Percentiles rank a stretch among this genome's conserved stretches.
Evolutionary conservation across 2,888 invertebrate genomes (phyloP).

Genomic region (Hypselothyrea guttata): DNA sequence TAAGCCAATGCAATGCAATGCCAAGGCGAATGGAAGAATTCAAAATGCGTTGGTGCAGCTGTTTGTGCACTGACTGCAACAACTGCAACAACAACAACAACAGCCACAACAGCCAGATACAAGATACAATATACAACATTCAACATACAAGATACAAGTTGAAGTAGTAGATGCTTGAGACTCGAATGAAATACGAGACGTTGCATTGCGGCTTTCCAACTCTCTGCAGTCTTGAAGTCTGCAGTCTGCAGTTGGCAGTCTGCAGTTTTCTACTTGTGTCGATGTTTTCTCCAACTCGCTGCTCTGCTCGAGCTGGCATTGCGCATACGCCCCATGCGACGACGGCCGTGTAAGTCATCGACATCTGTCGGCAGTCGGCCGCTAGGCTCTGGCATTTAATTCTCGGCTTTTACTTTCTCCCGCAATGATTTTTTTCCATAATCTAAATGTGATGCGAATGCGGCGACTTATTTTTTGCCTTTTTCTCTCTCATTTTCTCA

Average conservation of each 20-base stretch:
- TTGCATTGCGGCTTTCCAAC: constrained; percentile 57
- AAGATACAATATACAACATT: constrained; percentile 6
- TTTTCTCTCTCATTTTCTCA: constrained; percentile 17
- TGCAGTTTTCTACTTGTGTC: constrained; percentile 54
- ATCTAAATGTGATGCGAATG: constrained; percentile 42
- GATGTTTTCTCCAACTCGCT: constrained; percentile 57
- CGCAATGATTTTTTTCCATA: constrained; percentile 48
- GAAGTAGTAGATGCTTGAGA: constrained; percentile 14
- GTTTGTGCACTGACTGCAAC: constrained; percentile 37
- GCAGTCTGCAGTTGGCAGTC: constrained; percentile 17
- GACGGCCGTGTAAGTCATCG: constrained; percentile 64
- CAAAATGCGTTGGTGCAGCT: constrained; percentile 37
- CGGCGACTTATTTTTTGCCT: constrained; percentile 18
- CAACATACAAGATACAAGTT: constrained; percentile 2
- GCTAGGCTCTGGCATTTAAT: constrained; percentile 61
- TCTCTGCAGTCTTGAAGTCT: constrained; percentile 32
- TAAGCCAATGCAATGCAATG: constrained; percentile 36
- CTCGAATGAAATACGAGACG: constrained; percentile 55
- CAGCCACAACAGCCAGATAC: constrained; percentile 14
- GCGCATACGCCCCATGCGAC: constrained; percentile 71
- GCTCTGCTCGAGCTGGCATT: constrained; percentile 38
- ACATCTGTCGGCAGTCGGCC: constrained; percentile 33
- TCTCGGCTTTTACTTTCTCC: constrained; percentile 79
- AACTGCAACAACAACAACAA: constrained; percentile 18
- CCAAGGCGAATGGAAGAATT: constrained; percentile 59